Evolutionary conservation across 2,113 vertebrate species (phyloP).

Genomic region (Bothrops jararaca): DNA sequence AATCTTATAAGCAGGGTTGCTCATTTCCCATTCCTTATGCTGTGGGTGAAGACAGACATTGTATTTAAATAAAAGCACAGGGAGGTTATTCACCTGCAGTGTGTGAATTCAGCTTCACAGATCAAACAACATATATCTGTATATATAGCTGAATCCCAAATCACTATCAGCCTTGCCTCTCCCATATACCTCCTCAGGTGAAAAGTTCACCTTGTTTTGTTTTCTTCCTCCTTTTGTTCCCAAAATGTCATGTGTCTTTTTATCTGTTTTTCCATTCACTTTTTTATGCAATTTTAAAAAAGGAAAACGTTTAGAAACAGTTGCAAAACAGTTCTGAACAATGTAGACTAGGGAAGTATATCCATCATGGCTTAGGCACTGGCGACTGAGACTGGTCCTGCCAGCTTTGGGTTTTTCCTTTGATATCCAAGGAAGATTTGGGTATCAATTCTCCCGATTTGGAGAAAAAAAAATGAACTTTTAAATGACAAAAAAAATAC

Average conservation of each 20-base stretch:
- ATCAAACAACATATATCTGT: background rate
- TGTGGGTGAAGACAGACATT: slow-evolving; percentile 13
- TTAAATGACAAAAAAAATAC: background rate
- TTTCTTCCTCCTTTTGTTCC: background rate
- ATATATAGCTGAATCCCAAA: background rate
- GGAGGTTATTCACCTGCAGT: background rate
- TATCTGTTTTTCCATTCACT: background rate
- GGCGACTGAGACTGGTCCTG: background rate
- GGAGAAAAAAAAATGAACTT: background rate
- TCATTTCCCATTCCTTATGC: slow-evolving; percentile 16
- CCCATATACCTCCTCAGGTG: background rate
- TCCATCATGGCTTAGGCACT: too few species aligned
- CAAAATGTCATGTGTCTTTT: background rate
- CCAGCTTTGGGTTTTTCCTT: background rate
- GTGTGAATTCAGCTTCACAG: background rate
- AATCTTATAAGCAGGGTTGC: slow-evolving; percentile 59
- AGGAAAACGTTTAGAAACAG: background rate
- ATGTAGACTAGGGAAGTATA: background rate
- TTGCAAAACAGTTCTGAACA: background rate
- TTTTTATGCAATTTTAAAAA: background rate
- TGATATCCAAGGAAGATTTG: background rate
- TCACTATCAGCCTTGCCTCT: background rate
- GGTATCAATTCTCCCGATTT: background rate
- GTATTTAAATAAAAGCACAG: background rate
- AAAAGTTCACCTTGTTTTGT: background rate